Base-by-base conservation (phyloP, 2,797 vertebrate species). In the Champsocephalus gunnari region DNA sequence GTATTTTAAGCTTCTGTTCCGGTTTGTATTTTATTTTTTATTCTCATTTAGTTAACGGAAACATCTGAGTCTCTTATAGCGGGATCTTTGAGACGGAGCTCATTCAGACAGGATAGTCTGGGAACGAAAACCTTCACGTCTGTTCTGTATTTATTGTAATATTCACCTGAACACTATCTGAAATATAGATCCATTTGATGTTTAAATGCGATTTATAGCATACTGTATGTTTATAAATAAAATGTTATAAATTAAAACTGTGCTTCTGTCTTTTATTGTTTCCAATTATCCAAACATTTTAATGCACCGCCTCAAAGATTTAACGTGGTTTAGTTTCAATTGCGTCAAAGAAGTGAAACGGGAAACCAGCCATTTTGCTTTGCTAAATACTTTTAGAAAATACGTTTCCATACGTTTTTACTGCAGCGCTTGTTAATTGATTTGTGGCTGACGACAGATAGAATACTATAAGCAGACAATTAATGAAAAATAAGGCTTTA, bases 211-310 rank as follows among this genome's bases (percentile, higher is more conserved):
- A 95, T 98, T 99, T 97, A 96, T 96, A 97, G 94, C 93, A 95
- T 92, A 96, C 94, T 96, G 96, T 98, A 96, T 96, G 97, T 99
- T 99, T 98, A 96, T 99, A 98, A 99, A 98, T 98, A 99, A 99
- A 99, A 96, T 83, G 80, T 93, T 95, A 86, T 92, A 95, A 95
- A 91, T 84, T 77, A 73, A 79, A 71, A 32, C 9, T 44, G 14
- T 43, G 17, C 12, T 10, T 63, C 13, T 71, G 71, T 62, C 7
- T 79, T 7, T 19, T 1, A 12, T 56, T 4, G 34, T 38, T 38
- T 0, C 19, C 11, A 2, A 28, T 28, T 28, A 1, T 28, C 4
- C 28, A 28, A 28, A 28, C 28, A 28, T 28, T 28, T 28, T 28
- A 28, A 28, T 28, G 28, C 28, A 28, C 28, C 28, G 28, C 28